These are phyloP conservation scores for Syngnathus typhle DNA, from an alignment of 2,113 vertebrate species.

Conservation along the genomic window DNA sequence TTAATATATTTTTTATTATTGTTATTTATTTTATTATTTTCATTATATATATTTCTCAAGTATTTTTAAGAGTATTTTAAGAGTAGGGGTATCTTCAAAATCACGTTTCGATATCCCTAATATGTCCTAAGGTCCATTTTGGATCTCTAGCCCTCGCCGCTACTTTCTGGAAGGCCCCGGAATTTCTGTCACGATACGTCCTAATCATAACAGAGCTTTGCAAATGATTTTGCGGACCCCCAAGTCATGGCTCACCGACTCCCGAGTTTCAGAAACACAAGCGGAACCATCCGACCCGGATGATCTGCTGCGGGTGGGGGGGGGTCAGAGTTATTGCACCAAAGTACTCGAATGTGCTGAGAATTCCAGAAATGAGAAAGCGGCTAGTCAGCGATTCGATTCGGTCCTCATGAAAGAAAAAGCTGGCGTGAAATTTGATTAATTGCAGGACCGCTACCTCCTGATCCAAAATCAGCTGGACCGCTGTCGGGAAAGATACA, in stretches of 20 bases:
- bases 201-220: too few species aligned
- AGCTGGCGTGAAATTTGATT: constrained; percentile 64
- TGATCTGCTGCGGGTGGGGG: neutral
- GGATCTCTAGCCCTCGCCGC: too few species aligned
- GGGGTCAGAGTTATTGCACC: constrained; percentile 13
- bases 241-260: neutral
- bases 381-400: constrained; percentile 59
- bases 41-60: too few species aligned
- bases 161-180: too few species aligned
- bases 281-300: constrained; percentile 37
- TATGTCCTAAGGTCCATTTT: too few species aligned
- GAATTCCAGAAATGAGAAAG: constrained; percentile 39
- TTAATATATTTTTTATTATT: too few species aligned
- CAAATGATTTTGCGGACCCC: neutral
- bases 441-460: constrained; percentile 58
- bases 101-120: too few species aligned
- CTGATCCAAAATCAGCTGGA: constrained; percentile 66
- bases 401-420: constrained; percentile 32
- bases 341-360: constrained; percentile 29
- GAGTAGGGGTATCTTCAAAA: too few species aligned
- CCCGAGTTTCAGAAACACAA: neutral
- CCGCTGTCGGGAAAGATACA: constrained; percentile 62
- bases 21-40: too few species aligned
- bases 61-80: too few species aligned
- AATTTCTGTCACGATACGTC: too few species aligned